Base-by-base conservation (phyloP, 2,797 vertebrate genomes). In the Sebastes vulpes region DNA sequence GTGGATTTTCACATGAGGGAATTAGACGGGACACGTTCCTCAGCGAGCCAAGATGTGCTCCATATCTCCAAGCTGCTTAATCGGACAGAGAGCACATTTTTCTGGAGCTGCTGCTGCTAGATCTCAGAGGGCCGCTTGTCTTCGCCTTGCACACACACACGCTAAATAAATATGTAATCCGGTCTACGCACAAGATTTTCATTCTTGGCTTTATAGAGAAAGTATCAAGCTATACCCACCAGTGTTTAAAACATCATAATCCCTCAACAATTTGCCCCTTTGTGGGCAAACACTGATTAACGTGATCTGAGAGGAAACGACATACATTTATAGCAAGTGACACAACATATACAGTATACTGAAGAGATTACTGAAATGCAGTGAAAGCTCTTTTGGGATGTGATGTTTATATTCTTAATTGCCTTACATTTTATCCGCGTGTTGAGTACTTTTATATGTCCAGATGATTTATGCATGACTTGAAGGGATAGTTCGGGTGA, bases 1-100 rank as follows among this genome's bases (percentile, higher is more conserved):
- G 73, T 80, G 58, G 78, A 84, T 75, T 77, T 90, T 89, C 75
- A 87, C 76, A 78, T 69, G 59, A 83, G 79, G 77, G 79, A 92
- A 89, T 91, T 84, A 84, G 50, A 85, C 5, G 7, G 75, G 75
- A 75, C 76, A 68, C 38, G 38, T 66, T 88, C 79, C 71, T 83
- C 65, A 50, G 72, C 10, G 2, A 81, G 72, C 63, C 81, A 69
- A 81, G 83, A 90, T 82, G 74, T 79, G 82, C 73, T 82, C 67
- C 59, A 60, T 74, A 86, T 90, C 81, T 85, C 50, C 23, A 54
- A 74, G 75, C 81, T 63, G 77, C 84, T 82, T 77, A 79, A 82
- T 84, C 38, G 63, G 65, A 85, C 73, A 80, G 63, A 86, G 69
- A 58, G 50, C 4, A 3, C 56, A 61, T 86, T 89, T 85, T 74